Evolutionary conservation across 2,888 invertebrate species (phyloP), one percentile per base, ranked within the genome.

Genomic region (Laspeyria flexula): DNA sequence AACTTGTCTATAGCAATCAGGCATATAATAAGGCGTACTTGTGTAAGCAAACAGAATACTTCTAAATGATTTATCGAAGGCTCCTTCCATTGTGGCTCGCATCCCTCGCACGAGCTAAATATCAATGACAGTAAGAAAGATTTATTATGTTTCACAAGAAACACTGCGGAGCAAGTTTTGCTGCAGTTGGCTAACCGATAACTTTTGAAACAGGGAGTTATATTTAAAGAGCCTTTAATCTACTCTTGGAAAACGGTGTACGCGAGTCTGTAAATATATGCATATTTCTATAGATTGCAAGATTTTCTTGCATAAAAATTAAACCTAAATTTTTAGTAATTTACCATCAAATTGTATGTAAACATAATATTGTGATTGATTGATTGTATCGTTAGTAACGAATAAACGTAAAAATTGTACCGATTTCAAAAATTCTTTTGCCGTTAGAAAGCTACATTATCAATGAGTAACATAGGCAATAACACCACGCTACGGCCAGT

Each of bases 61-160:
- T 79, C 71, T 79, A 78, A 81, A 85, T 88, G 86, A 88, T 88
- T 86, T 87, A 88, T 87, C 62, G 86, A 77, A 75, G 71, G 73
- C 73, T 70, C 71, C 77, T 71, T 63, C 73, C 62, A 73, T 78
- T 74, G 71, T 75, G 80, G 76, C 77, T 78, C 65, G 69, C 73
- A 79, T 82, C 81, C 79, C 81, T 75, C 77, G 80, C 80, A 75
- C 79, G 76, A 79, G 88, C 85, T 88, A 88, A 89, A 86, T 88
- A 88, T 85, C 88, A 88, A 87, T 85, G 90, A 86, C 89, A 88
- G 85, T 83, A 79, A 83, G 83, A 83, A 86, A 88, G 90, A 91
- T 90, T 88, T 89, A 90, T 90, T 85, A 83, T 82, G 81, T 84
- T 81, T 76, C 78, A 68, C 80, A 84, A 84, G 86, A 83, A 88